Conservation (phyloP, 2,888 invertebrate species). For the Aleiodes leptofemur region DNA sequence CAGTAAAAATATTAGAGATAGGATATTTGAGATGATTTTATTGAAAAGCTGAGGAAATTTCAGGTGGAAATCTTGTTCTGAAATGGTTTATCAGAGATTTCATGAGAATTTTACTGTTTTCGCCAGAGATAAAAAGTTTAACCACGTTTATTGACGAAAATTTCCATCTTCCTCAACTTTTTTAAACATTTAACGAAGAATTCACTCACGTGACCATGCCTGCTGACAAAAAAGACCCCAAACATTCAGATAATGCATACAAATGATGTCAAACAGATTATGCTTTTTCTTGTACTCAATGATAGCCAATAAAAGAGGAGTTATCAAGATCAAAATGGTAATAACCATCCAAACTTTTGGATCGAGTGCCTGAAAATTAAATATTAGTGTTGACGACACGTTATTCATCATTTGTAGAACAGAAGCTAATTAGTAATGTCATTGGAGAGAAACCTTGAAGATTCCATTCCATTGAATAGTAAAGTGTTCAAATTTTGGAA, state of each 20-base stretch:
- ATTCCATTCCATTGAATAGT: conserved; percentile 59
- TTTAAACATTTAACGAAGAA: neutral
- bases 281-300: conserved; percentile 46
- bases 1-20: no score
- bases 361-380: conserved; percentile 42
- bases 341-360: conserved; percentile 54
- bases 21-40: no score
- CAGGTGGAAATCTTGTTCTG: no score
- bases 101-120: no score
- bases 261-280: conserved; percentile 26
- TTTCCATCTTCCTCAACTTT: no score
- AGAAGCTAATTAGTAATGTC: no score
- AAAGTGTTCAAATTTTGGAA: conserved; percentile 54
- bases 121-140: no score
- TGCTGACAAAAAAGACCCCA: conserved; percentile 67
- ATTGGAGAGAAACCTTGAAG: no score
- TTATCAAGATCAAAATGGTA: conserved; percentile 41
- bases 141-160: no score
- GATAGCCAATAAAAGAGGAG: conserved; percentile 45
- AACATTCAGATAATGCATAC: conserved; percentile 54
- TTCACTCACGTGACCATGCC: conserved; percentile 56
- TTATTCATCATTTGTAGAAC: no score
- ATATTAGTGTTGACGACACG: neutral
- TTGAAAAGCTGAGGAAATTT: no score
- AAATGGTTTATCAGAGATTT: no score